Conservation (phyloP, 2,797 vertebrate genomes). For the Alfaro cultratus region DNA sequence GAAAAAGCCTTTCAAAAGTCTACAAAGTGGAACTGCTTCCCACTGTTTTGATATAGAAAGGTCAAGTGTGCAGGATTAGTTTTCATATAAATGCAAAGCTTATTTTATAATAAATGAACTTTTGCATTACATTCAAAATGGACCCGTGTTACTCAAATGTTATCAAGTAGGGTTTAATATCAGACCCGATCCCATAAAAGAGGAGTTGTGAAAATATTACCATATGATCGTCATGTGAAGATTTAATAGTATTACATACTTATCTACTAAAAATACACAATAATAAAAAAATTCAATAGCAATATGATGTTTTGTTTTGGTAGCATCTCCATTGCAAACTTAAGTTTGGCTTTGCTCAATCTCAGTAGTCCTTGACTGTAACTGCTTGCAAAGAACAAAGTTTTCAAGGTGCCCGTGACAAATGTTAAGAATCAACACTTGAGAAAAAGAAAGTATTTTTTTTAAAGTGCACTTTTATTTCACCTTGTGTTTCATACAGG, state of each 20-base stretch:
- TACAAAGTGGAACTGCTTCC: background rate
- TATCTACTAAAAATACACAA: background rate
- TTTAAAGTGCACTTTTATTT: constrained; percentile 7
- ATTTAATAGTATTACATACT: background rate
- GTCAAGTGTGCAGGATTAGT: background rate
- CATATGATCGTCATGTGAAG: background rate
- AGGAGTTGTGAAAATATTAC: background rate
- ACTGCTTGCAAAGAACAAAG: background rate
- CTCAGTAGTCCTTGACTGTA: constrained; percentile 6
- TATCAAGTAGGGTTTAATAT: constrained; percentile 5
- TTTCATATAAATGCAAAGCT: constrained; percentile 12
- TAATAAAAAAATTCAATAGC: background rate
- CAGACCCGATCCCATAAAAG: background rate
- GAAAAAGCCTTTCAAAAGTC: background rate
- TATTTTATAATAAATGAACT: constrained; percentile 2
- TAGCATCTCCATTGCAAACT: background rate
- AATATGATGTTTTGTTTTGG: background rate
- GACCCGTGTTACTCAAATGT: constrained; percentile 6
- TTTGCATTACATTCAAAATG: constrained; percentile 6
- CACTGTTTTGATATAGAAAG: background rate
- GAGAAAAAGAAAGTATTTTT: background rate
- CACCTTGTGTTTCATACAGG: background rate
- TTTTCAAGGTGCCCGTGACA: background rate
- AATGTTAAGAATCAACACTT: constrained; percentile 20
- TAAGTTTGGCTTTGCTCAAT: constrained; percentile 4